These are phyloP conservation scores for Adelognathus sp. DNA, from an alignment of 2,888 invertebrate species.

Conservation along the genomic window DNA sequence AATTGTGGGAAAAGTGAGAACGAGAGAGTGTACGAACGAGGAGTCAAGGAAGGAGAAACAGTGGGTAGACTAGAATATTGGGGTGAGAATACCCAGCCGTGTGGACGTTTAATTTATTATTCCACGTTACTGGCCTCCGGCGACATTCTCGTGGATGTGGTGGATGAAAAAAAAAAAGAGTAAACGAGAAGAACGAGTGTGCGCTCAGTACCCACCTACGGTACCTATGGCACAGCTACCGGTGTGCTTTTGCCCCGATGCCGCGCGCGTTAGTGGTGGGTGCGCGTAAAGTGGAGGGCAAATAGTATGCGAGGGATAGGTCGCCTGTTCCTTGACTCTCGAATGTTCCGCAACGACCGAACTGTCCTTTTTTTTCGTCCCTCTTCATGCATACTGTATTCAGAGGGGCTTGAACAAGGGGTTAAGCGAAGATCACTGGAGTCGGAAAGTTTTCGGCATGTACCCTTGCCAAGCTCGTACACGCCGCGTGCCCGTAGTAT, in stretches of 20 bases:
- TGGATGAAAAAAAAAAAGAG: not conserved
- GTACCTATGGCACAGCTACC: not conserved
- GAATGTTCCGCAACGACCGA: not conserved
- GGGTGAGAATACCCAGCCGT: not conserved
- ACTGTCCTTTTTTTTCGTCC: not conserved
- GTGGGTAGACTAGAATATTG: not conserved
- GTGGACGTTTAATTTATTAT: constrained; percentile 6
- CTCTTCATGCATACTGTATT: not conserved
- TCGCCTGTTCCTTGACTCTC: not conserved
- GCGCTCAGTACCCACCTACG: not conserved
- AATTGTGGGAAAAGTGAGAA: constrained; percentile 2
- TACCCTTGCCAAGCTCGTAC: not conserved
- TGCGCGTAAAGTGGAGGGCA: not conserved
- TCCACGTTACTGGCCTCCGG: not conserved
- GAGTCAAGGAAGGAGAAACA: not conserved
- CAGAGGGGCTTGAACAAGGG: not conserved
- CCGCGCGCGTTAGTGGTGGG: not conserved
- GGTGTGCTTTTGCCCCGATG: not conserved
- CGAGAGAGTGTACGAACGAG: constrained; percentile 2
- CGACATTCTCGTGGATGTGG: constrained; percentile 2
- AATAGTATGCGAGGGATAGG: not conserved
- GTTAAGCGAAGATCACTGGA: not conserved
- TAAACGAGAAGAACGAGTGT: not conserved
- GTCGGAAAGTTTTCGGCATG: not conserved
- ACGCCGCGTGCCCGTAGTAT: not conserved